Conservation (phyloP, 2,888 invertebrate species). For the Hofmannophila pseudospretella region DNA sequence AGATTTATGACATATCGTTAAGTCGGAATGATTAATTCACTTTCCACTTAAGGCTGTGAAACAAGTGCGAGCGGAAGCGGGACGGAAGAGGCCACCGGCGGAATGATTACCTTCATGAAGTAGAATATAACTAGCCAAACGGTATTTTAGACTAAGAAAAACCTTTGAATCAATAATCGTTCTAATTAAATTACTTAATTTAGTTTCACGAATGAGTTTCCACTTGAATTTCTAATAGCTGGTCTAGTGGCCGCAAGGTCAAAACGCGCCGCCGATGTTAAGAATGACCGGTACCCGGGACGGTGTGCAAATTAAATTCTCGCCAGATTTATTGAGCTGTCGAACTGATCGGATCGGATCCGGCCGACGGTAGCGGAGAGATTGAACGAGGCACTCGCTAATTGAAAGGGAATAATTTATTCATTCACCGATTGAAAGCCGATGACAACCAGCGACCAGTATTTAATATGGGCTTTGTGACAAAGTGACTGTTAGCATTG, state of each 20-base stretch:
- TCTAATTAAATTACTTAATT: too few species aligned
- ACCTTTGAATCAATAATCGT: too few species aligned
- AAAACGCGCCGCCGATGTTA: slow-evolving; percentile 17
- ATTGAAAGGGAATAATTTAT: slow-evolving; percentile 2
- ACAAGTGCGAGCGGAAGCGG: slow-evolving; percentile 1
- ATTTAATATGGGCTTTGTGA: too few species aligned
- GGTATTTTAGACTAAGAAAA: too few species aligned
- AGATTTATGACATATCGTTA: slow-evolving; percentile 51
- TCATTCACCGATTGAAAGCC: too few species aligned
- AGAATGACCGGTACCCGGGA: slow-evolving; percentile 33
- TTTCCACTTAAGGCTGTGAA: slow-evolving; percentile 19
- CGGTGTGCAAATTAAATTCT: slow-evolving; percentile 37
- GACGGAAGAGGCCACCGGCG: not conserved
- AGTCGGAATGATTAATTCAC: slow-evolving; percentile 45
- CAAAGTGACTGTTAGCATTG: too few species aligned
- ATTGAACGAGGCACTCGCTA: slow-evolving; percentile 13
- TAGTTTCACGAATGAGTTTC: too few species aligned
- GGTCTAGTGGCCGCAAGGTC: slow-evolving; percentile 1
- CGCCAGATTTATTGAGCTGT: slow-evolving; percentile 37
- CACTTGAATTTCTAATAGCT: too few species aligned
- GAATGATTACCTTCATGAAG: too few species aligned
- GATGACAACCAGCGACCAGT: too few species aligned
- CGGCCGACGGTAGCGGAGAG: slow-evolving; percentile 28
- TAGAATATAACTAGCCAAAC: too few species aligned
- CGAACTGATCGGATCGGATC: slow-evolving; percentile 27